These are phyloP conservation scores for Cebidichthys violaceus DNA, from an alignment of 2,113 vertebrate species.

Conservation along the genomic window DNA sequence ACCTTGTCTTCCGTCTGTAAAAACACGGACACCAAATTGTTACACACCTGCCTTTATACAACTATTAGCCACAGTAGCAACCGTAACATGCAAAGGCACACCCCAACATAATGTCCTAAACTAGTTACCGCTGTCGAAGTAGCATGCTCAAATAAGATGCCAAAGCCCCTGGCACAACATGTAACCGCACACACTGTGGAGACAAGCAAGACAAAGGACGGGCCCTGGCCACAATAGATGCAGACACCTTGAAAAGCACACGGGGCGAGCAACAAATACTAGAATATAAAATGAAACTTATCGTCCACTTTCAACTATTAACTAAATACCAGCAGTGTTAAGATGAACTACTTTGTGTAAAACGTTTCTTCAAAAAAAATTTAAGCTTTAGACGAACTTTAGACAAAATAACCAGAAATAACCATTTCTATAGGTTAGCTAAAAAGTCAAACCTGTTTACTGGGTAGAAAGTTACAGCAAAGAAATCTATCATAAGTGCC, in stretches of 20 bases:
- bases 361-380: too few relatives aligned
- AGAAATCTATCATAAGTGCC: neutral
- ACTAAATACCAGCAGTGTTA: slow-evolving; percentile 7
- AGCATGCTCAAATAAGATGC: slow-evolving; percentile 55
- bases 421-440: neutral
- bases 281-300: neutral
- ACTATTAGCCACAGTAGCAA: slow-evolving; percentile 53
- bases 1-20: slow-evolving; percentile 87
- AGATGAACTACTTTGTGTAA: neutral
- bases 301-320: neutral
- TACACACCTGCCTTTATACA: slow-evolving; percentile 68
- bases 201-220: slow-evolving; percentile 63
- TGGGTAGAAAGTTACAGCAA: slow-evolving; percentile 2
- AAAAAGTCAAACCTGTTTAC: slow-evolving; percentile 5
- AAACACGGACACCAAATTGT: slow-evolving; percentile 84
- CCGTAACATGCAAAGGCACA: slow-evolving; percentile 49
- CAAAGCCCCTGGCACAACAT: slow-evolving; percentile 66
- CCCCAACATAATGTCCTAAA: slow-evolving; percentile 24
- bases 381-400: neutral
- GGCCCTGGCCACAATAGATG: slow-evolving; percentile 46
- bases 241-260: slow-evolving; percentile 75
- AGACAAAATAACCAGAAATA: neutral
- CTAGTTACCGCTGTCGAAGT: slow-evolving; percentile 34
- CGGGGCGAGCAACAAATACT: slow-evolving; percentile 44
- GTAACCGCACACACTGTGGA: slow-evolving; percentile 60